Percentiles rank a stretch among this genome's conserved stretches.
Conservation (phyloP, 1,140 invertebrate genomes). For the Cydia splendana region DNA sequence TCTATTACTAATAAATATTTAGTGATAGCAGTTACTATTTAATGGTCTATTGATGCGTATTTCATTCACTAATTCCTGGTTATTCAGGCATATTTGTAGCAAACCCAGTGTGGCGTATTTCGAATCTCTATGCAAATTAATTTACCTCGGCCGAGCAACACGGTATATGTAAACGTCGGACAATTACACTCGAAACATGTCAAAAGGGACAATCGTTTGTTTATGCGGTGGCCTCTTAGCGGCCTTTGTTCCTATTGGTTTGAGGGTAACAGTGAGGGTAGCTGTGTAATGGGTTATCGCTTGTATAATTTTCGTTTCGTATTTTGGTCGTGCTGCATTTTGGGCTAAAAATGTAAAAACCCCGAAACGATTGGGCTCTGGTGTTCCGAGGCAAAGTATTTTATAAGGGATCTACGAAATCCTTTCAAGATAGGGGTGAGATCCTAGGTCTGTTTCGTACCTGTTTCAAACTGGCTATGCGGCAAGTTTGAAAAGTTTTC, state of each 20-base stretch:
- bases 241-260: background rate
- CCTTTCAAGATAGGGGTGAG: too few relatives aligned
- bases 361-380: too few relatives aligned
- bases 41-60: slow-evolving; percentile 1
- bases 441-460: too few relatives aligned
- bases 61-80: slow-evolving; percentile 5
- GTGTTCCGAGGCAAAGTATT: too few relatives aligned
- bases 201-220: slow-evolving; percentile 7
- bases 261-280: background rate
- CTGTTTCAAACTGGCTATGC: too few relatives aligned
- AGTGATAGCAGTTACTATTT: background rate
- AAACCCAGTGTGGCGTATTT: background rate
- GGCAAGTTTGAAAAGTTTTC: too few relatives aligned
- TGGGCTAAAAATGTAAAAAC: slow-evolving; percentile 23
- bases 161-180: background rate
- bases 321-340: slow-evolving; percentile 33
- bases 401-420: too few relatives aligned
- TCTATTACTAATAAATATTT: background rate
- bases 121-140: slow-evolving; percentile 17
- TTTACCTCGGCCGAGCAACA: slow-evolving; percentile 7
- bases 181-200: slow-evolving; percentile 4
- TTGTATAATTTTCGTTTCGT: slow-evolving; percentile 11
- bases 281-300: background rate
- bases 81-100: slow-evolving; percentile 6
- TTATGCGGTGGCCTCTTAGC: slow-evolving; percentile 1